These are phyloP conservation scores for Phytoseiulus persimilis DNA, from an alignment of 2,888 invertebrate genomes.

Conservation along the genomic window DNA sequence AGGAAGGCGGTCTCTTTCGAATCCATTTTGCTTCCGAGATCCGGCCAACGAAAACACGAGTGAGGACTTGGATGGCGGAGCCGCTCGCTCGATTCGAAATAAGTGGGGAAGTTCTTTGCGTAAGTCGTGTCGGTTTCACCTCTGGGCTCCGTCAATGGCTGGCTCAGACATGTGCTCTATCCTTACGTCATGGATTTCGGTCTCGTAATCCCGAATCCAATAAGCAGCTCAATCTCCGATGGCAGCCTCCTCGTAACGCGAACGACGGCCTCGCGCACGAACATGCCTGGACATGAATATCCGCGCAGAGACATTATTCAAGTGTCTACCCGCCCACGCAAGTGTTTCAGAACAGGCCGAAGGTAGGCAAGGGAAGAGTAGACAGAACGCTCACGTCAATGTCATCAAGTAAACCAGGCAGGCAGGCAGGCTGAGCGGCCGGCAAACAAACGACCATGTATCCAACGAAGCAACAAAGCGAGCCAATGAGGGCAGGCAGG, in stretches of 20 bases:
- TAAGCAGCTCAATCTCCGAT: not conserved
- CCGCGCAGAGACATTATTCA: not conserved
- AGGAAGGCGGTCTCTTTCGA: too few relatives aligned
- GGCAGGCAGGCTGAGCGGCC: not conserved
- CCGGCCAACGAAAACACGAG: too few relatives aligned
- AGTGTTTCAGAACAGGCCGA: not conserved
- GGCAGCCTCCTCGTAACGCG: not conserved
- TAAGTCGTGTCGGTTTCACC: too few relatives aligned
- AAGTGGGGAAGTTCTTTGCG: too few relatives aligned
- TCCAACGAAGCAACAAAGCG: not conserved
- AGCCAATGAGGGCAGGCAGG: not conserved
- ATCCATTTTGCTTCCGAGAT: too few relatives aligned
- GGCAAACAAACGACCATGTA: not conserved
- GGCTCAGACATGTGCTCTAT: not conserved
- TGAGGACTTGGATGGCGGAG: too few relatives aligned
- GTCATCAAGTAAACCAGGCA: not conserved
- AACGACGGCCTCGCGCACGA: not conserved
- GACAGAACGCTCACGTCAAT: not conserved
- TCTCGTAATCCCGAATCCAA: not conserved
- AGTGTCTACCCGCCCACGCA: not conserved
- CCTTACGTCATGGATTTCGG: not conserved
- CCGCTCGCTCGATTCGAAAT: too few relatives aligned
- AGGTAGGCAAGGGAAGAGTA: not conserved
- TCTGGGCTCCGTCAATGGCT: too few relatives aligned
- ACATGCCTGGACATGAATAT: not conserved